These are phyloP conservation scores for Neoarius graeffei DNA, from an alignment of 2,113 vertebrate species.

Conservation along the genomic window DNA sequence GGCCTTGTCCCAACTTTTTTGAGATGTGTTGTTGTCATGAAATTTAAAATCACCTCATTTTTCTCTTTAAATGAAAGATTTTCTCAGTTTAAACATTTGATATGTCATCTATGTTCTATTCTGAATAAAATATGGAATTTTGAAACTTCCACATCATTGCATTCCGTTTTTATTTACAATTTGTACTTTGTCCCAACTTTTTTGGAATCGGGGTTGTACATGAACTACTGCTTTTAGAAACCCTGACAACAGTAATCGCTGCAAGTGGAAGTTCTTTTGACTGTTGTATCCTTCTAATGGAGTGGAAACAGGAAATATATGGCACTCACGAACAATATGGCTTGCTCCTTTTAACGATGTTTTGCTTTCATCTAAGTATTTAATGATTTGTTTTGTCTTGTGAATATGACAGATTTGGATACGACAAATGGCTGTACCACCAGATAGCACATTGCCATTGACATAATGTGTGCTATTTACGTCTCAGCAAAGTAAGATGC, in stretches of 20 bases:
- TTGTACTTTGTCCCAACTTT: too few species aligned
- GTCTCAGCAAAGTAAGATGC: neutral
- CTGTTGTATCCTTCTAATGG: conserved; percentile 26
- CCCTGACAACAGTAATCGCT: conserved; percentile 31
- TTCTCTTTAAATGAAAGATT: too few species aligned
- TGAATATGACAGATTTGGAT: conserved; percentile 4
- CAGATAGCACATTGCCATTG: neutral
- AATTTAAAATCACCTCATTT: too few species aligned
- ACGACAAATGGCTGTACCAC: neutral
- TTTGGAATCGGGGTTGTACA: too few species aligned
- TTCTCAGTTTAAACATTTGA: too few species aligned
- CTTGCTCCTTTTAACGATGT: conserved; percentile 19
- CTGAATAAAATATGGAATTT: too few species aligned
- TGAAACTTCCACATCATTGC: too few species aligned
- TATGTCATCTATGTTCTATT: too few species aligned
- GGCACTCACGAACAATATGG: conserved; percentile 24
- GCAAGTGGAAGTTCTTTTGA: conserved; percentile 36
- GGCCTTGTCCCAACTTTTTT: too few species aligned
- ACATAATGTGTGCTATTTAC: neutral
- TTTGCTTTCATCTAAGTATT: conserved; percentile 18
- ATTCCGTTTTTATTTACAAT: too few species aligned
- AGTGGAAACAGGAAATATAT: conserved; percentile 42
- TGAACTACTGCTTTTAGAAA: conserved; percentile 11
- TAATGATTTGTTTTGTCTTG: neutral
- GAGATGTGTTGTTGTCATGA: too few species aligned